Evolutionary conservation across 2,797 vertebrate genomes (phyloP).

Genomic region (Pipistrellus pipistrellus): DNA sequence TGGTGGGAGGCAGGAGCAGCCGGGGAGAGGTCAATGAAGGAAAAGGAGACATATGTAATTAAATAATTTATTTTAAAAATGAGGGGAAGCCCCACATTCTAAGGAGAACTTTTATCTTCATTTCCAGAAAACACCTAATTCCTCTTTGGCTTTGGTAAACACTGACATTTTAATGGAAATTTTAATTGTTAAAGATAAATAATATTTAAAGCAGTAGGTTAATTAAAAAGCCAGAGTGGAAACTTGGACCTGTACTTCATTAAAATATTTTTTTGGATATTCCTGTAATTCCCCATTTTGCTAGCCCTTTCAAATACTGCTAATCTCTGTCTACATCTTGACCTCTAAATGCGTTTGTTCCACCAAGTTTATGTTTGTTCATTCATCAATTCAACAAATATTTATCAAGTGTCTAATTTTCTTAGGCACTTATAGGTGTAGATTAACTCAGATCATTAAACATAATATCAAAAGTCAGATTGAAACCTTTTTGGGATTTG

Average conservation of each 20-base stretch:
- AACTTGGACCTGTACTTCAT: background rate
- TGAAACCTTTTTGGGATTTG: conserved; percentile 6
- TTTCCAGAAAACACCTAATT: background rate
- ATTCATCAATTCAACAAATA: background rate
- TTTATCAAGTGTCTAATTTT: background rate
- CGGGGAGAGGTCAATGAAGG: too few relatives aligned
- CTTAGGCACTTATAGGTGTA: background rate
- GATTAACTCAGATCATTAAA: background rate
- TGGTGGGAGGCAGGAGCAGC: too few relatives aligned
- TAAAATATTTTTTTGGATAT: background rate
- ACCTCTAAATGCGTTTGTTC: background rate
- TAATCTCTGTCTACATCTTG: background rate
- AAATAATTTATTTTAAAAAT: background rate
- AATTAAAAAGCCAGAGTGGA: background rate
- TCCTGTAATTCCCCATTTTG: background rate
- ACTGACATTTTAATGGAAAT: conserved; percentile 7
- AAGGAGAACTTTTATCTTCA: conserved; percentile 12
- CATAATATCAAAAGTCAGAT: background rate
- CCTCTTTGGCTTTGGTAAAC: background rate
- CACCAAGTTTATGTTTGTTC: background rate
- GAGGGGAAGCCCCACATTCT: background rate
- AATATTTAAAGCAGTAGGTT: background rate
- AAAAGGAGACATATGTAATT: too few relatives aligned
- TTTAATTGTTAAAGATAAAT: conserved; percentile 9
- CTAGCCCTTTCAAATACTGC: background rate